Percentiles rank a stretch among this genome's conserved stretches.
phyloP scores from a whole-genome alignment of 2,113 vertebrate genomes.

The Coracopsis vasa region DNA sequence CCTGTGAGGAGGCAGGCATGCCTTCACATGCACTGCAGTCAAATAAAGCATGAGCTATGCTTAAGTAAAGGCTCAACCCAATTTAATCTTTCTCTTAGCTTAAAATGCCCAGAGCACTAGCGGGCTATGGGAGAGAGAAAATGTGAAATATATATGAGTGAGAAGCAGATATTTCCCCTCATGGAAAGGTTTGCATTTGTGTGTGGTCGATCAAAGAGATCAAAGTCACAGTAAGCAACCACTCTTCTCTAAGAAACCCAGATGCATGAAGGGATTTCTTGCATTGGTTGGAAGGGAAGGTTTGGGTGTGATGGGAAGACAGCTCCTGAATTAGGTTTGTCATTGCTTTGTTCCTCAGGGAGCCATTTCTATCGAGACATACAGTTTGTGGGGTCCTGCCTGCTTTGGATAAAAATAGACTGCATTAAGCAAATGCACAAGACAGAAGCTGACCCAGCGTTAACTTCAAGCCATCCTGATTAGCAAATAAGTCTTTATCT shows the following conservation, averaged over 20 bases:
- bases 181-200: background rate
- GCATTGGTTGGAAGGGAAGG: background rate
- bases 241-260: background rate
- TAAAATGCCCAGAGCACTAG: background rate
- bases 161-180: background rate
- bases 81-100: background rate
- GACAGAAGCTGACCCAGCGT: background rate
- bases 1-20: background rate
- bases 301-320: background rate
- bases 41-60: background rate
- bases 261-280: background rate
- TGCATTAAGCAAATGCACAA: background rate
- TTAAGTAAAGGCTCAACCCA: background rate
- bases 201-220: background rate
- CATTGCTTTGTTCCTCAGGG: background rate
- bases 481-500: background rate
- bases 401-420: background rate
- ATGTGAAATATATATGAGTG: background rate
- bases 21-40: background rate
- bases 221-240: background rate
- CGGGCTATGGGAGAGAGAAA: background rate
- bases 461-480: background rate
- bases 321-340: background rate
- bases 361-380: rapidly evolving
- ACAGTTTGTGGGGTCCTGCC: background rate